Evolutionary conservation across 2,888 invertebrate species (phyloP), one percentile per base, ranked within the genome.

Genomic region (Peribatodes rhomboidaria): DNA sequence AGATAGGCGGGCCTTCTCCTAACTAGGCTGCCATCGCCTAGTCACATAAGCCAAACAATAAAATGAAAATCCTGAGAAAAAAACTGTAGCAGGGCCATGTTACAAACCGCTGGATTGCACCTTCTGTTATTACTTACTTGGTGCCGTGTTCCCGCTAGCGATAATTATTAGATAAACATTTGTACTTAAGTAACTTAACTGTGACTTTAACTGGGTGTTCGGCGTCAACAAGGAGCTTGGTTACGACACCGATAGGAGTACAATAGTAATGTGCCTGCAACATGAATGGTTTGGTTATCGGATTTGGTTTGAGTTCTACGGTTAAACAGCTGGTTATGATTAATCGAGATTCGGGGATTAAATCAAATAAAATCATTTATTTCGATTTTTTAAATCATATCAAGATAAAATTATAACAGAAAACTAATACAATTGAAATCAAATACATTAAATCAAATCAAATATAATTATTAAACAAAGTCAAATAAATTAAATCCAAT

Each of bases 221-320:
- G 37, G 9, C n/a, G 47, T 14, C 47, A 37, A 47, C 33, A 27
- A 53, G 13, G 37, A 18, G 14, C n/a, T 35, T 33, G 44, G 13
- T 46, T 55, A 44, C 18, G 44, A 35, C 13, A 13, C 35, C 31
- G n/a, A 39, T 39, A 39, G 0, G 2, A 18, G 20, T 7, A 13
- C 44, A 35, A 11, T 3, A 1, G 44, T 57, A 47, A 57, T 37
- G 46, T 35, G 70, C 77, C 80, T 81, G 75, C 75, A 79, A 81
- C 81, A 83, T 80, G 46, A 47, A 57, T 35, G 13, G 46, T 20
- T 33, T n/a, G n/a, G n/a, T n/a, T 39, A n/a, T 53, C 37, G 22
- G 37, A 14, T 22, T 53, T 18, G 0, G 75, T 74, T 73, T 69
- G 72, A 54, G 73, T 76, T 35, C 11, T 6, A 6, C 27, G 27